These are phyloP conservation scores for Gisinianus flammeolus DNA, from an alignment of 2,888 invertebrate species.

Conservation along the genomic window DNA sequence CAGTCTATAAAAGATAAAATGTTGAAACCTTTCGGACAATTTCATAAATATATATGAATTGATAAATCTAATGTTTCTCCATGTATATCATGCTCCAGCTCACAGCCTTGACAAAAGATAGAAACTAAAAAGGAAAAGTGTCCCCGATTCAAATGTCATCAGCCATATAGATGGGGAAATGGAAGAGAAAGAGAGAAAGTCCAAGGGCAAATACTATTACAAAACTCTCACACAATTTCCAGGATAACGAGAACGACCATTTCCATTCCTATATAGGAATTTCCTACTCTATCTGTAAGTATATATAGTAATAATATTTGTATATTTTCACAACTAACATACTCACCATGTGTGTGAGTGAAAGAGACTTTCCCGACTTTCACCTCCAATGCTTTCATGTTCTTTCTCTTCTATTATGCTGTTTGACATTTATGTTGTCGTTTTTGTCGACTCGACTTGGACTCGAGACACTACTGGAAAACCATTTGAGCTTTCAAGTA, in stretches of 20 bases:
- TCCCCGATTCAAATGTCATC: conserved; percentile 20
- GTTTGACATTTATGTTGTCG: not conserved
- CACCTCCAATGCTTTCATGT: not conserved
- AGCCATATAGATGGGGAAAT: not conserved
- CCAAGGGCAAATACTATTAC: not conserved
- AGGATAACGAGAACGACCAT: not conserved
- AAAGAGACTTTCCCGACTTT: not conserved
- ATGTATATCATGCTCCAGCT: not conserved
- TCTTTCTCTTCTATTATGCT: not conserved
- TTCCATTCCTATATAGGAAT: not conserved
- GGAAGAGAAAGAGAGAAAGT: not conserved
- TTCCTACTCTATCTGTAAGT: not conserved
- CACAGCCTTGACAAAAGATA: not conserved
- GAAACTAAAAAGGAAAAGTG: conserved; percentile 4
- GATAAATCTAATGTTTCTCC: not conserved
- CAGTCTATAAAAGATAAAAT: not conserved
- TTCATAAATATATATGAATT: not conserved
- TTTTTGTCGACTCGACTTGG: not conserved
- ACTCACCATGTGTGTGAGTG: not conserved
- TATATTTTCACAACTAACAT: not conserved
- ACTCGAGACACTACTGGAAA: not conserved
- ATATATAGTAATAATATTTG: not conserved
- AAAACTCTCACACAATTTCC: not conserved
- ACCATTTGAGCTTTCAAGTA: not conserved
- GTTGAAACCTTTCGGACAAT: not conserved